Evolutionary conservation across 2,888 invertebrate species (phyloP).

Genomic region (Ormyrus labotus): DNA sequence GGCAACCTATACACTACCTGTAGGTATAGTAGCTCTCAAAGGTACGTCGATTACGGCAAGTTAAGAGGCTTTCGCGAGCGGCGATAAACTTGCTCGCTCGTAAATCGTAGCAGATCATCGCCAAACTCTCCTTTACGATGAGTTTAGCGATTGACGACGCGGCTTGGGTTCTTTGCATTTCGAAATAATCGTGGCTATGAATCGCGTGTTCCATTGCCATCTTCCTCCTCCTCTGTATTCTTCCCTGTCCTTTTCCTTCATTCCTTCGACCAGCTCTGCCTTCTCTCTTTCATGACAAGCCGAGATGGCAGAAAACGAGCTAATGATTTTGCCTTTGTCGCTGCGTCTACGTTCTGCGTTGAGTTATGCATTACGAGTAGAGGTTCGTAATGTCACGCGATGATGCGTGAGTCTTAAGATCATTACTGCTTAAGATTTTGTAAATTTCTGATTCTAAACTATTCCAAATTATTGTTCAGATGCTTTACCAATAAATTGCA

Average conservation of each 20-base stretch:
- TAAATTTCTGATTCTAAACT: neutral
- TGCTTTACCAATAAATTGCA: too few species aligned
- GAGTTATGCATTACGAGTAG: conserved; percentile 8
- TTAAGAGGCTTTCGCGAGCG: conserved; percentile 28
- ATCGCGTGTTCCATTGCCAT: conserved; percentile 60
- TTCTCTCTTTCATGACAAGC: neutral
- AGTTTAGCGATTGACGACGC: conserved; percentile 54
- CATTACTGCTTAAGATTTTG: neutral
- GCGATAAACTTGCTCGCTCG: conserved; percentile 55
- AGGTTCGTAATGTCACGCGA: conserved; percentile 14
- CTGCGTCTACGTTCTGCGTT: neutral
- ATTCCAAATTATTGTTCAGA: neutral
- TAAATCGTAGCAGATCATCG: conserved; percentile 61
- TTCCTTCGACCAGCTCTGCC: too few species aligned
- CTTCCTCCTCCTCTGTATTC: neutral
- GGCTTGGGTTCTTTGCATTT: conserved; percentile 50
- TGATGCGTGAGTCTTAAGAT: conserved; percentile 7
- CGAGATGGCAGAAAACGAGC: neutral
- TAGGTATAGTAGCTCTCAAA: conserved; percentile 30
- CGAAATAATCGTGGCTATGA: conserved; percentile 53
- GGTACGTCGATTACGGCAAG: conserved; percentile 27
- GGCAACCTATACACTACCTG: neutral
- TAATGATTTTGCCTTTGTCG: conserved; percentile 8
- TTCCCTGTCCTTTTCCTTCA: neutral
- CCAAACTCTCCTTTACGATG: conserved; percentile 53